These are phyloP conservation scores for Ectemnius lituratus DNA, from an alignment of 2,888 invertebrate species.

Conservation along the genomic window DNA sequence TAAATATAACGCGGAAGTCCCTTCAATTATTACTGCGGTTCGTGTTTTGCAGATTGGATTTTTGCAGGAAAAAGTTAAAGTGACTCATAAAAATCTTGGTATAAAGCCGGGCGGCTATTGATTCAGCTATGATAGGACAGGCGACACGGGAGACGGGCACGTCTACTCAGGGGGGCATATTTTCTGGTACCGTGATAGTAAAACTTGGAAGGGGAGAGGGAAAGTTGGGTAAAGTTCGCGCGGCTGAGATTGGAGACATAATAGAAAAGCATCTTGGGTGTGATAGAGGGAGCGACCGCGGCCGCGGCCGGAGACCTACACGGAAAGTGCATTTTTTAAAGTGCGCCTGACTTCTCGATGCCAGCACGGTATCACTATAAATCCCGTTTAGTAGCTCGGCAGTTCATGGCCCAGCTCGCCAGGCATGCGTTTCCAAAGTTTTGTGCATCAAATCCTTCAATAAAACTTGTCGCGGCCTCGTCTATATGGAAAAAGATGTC, in stretches of 20 bases:
- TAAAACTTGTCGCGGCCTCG: constrained; percentile 5
- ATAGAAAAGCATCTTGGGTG: constrained; percentile 25
- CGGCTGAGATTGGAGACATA: constrained; percentile 27
- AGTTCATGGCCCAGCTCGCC: no score
- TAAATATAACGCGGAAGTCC: no score
- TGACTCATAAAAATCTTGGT: no score
- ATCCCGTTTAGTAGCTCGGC: constrained; percentile 37
- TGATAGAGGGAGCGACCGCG: constrained; percentile 21
- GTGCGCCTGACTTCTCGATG: constrained; percentile 38
- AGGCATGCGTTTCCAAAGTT: constrained; percentile 8
- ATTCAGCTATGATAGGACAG: not conserved
- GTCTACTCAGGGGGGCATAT: not conserved
- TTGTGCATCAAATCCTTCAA: constrained; percentile 26
- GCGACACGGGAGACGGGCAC: not conserved
- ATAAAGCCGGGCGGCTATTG: not conserved
- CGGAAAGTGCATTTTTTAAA: constrained; percentile 49
- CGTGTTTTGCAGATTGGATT: no score
- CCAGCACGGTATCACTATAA: constrained; percentile 33
- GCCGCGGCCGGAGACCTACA: not conserved
- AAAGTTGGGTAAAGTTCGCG: not conserved
- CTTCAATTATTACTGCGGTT: no score
- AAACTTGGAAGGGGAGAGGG: not conserved
- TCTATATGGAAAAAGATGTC: not conserved
- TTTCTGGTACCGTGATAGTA: not conserved
- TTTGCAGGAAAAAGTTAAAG: no score